These are phyloP conservation scores for Drosophila chauvacae DNA, from an alignment of 1,140 invertebrate species.

Conservation along the genomic window DNA sequence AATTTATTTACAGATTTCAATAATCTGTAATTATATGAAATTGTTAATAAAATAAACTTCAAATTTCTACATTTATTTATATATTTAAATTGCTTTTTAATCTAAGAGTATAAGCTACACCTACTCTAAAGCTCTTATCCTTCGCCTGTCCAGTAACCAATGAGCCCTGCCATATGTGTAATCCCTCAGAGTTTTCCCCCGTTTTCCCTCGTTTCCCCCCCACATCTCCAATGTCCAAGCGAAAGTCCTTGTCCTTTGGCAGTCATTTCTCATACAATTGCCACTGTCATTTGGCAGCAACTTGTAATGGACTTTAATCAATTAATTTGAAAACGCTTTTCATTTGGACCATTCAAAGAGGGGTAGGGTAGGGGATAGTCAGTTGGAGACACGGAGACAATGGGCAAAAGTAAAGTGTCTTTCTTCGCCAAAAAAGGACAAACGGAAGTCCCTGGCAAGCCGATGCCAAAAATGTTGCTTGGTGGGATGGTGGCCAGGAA, in stretches of 20 bases:
- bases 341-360: conserved; percentile 56
- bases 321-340: conserved; percentile 83
- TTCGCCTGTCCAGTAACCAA: conserved; percentile 39
- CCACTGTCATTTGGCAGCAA: conserved; percentile 78
- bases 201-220: too few species aligned
- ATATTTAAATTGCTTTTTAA: background rate
- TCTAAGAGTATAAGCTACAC: background rate
- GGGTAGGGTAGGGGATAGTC: background rate
- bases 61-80: background rate
- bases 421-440: conserved; percentile 52
- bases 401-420: conserved; percentile 65
- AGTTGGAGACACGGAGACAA: conserved; percentile 39
- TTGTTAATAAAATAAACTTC: background rate
- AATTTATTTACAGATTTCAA: too few species aligned
- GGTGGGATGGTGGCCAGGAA: conserved; percentile 57
- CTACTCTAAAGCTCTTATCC: background rate
- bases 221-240: conserved; percentile 2
- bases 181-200: background rate
- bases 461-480: conserved; percentile 73
- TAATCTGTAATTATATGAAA: background rate
- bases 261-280: conserved; percentile 81
- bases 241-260: conserved; percentile 43
- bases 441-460: conserved; percentile 70
- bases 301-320: conserved; percentile 83
- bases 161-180: conserved; percentile 65